Base-by-base conservation (phyloP, 2,797 vertebrate genomes). In the Percopsis omiscomaycus region DNA sequence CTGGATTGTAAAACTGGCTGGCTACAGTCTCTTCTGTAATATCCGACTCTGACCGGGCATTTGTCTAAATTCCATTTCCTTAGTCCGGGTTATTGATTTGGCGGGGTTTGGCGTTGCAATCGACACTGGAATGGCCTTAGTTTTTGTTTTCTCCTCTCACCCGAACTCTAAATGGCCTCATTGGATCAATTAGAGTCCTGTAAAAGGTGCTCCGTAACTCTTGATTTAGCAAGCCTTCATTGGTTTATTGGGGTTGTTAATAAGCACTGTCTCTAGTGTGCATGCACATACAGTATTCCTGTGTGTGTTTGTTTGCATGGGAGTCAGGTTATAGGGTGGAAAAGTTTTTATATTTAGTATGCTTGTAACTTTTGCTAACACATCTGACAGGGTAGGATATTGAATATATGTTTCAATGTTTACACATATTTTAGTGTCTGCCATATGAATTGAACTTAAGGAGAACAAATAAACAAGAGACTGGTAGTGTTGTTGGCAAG, bases 121-220 rank as follows among this genome's bases (percentile, higher is more conserved):
- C 42, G 72, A 66, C 45, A 3, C 61, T 59, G 60, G 60, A 73
- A 82, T 53, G 67, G 69, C 54, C 67, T 72, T 63, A 64, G 77
- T 77, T 74, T 81, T 88, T 84, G 78, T 87, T 89, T 90, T 86
- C 74, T 76, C 74, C 69, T 88, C 74, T 78, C 65, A 53, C 75
- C 32, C 74, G 70, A 75, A 82, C 76, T 74, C 76, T 79, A 84
- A 87, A 86, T 86, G 77, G 78, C 58, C 78, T 84, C 80, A 87
- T 88, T 79, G 88, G 84, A 89, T 90, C 83, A 86, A 86, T 88
- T 89, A 85, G 64, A 70, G 68, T 51, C 46, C 51, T 67, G 81
- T 55, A 71, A 81, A 85, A 87, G 78, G 84, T 82, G 77, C 73
- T 81, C 71, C 45, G 72, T 86, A 85, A 86, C 76, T 85, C 82